A percentile compares a stretch with the other conserved stretches of the same genome.
phyloP scores from a whole-genome alignment of 2,888 invertebrate genomes.

The Morpho achilles region DNA sequence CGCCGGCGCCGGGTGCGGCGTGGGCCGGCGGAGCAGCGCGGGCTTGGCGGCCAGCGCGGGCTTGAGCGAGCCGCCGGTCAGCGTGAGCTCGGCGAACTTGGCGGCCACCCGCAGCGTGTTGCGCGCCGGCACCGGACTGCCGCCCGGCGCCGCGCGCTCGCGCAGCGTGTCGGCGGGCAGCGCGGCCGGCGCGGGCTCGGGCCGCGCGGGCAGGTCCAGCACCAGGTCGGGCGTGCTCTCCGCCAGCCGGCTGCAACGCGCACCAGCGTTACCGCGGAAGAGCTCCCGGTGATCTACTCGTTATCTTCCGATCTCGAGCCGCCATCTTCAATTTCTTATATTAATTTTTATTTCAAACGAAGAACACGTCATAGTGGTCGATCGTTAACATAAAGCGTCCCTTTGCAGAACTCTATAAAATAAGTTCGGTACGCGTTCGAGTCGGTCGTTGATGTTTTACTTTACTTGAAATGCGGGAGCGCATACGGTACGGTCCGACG shows the following conservation, averaged over 20 bases:
- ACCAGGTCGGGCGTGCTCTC: conserved; percentile 87
- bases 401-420: too few species aligned
- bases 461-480: too few species aligned
- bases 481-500: too few species aligned
- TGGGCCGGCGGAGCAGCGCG: conserved; percentile 81
- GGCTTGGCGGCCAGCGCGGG: conserved; percentile 90
- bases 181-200: conserved; percentile 22
- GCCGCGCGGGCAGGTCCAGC: conserved; percentile 86
- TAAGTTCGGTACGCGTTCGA: too few species aligned
- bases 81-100: conserved; percentile 82
- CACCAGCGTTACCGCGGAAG: background rate
- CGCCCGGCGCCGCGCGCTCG: conserved; percentile 38
- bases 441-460: too few species aligned
- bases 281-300: too few species aligned
- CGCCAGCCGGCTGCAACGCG: conserved; percentile 55
- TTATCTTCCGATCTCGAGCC: too few species aligned
- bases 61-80: conserved; percentile 82
- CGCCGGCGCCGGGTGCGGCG: conserved; percentile 50
- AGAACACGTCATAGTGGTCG: too few species aligned
- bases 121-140: conserved; percentile 66
- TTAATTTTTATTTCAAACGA: too few species aligned
- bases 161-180: conserved; percentile 59
- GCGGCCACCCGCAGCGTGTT: conserved; percentile 82
- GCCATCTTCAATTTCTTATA: too few species aligned
- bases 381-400: too few species aligned